These are phyloP conservation scores for Ptychoptera albimana DNA, from an alignment of 2,888 invertebrate genomes.

Conservation along the genomic window DNA sequence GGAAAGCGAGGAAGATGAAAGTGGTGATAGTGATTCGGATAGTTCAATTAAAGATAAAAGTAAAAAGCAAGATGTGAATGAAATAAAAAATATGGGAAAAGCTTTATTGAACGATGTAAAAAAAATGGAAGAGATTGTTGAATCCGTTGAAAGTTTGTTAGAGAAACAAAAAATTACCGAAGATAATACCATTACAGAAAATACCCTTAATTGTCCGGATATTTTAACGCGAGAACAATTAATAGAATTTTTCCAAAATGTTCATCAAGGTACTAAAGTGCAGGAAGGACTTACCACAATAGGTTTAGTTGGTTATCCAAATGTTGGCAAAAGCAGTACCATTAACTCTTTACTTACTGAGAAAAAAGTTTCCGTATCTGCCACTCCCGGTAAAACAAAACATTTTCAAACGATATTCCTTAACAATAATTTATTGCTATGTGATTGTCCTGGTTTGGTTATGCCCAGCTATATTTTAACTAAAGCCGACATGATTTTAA, in stretches of 20 bases:
- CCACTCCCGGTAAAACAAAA: constrained; percentile 97
- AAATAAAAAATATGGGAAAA: constrained; percentile 11
- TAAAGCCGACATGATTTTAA: constrained; percentile 86
- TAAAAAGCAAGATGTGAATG: neutral
- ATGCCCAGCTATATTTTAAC: constrained; percentile 94
- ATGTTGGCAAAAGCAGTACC: constrained; percentile 99
- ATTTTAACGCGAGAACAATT: constrained; percentile 48
- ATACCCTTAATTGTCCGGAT: constrained; percentile 18
- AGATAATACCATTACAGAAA: neutral
- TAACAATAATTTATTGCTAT: constrained; percentile 62
- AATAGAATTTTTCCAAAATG: constrained; percentile 49
- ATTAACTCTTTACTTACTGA: constrained; percentile 81
- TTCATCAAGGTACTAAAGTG: constrained; percentile 35
- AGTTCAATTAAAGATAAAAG: neutral
- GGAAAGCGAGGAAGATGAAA: constrained; percentile 17
- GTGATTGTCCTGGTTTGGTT: constrained; percentile 96
- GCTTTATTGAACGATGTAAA: constrained; percentile 34
- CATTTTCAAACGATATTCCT: constrained; percentile 86
- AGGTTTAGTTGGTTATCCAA: constrained; percentile 95
- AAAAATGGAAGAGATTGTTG: constrained; percentile 36
- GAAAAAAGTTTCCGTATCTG: constrained; percentile 86
- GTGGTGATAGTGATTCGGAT: constrained; percentile 11
- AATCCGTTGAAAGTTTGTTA: constrained; percentile 37
- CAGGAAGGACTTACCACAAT: constrained; percentile 51
- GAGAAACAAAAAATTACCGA: constrained; percentile 33